Percentiles rank a stretch among this genome's conserved stretches.
Conservation (phyloP, 2,113 vertebrate genomes). For the Anser cygnoides region DNA sequence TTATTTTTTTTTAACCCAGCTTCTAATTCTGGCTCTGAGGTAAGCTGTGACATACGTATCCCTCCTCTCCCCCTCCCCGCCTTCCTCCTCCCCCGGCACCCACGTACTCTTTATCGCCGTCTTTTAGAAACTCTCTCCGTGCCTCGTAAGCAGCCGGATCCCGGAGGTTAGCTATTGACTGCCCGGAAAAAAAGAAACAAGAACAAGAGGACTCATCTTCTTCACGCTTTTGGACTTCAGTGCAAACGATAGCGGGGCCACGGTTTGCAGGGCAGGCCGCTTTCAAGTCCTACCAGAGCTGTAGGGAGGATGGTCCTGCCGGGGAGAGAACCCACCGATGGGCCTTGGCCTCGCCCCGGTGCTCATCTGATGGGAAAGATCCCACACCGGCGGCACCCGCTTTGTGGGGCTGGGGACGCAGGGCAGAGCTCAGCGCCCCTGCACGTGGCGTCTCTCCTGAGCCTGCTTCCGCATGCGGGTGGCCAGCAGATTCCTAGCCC, state of each 20-base stretch:
- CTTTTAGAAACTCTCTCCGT: background rate
- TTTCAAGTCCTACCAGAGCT: background rate
- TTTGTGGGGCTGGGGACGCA: background rate
- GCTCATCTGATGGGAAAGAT: background rate
- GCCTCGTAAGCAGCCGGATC: background rate
- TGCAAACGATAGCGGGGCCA: background rate
- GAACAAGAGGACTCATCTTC: background rate
- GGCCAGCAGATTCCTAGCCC: background rate
- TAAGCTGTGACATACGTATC: conserved; percentile 81
- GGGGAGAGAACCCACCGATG: background rate
- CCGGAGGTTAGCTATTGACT: conserved; percentile 3
- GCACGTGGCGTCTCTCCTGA: background rate
- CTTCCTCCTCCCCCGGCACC: conserved; percentile 48
- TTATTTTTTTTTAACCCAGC: conserved; percentile 75
- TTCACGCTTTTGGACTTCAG: background rate
- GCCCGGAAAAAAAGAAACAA: background rate
- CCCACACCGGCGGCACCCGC: rapidly evolving
- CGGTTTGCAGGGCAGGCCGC: background rate
- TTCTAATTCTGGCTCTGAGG: conserved; percentile 86
- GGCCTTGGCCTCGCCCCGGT: rapidly evolving
- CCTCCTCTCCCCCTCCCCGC: conserved; percentile 63
- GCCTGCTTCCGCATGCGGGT: background rate
- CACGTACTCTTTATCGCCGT: conserved; percentile 33
- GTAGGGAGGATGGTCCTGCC: background rate
- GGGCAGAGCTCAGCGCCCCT: background rate